Base-by-base conservation (phyloP, 2,113 vertebrate species). In the Nesogale talazaci region DNA sequence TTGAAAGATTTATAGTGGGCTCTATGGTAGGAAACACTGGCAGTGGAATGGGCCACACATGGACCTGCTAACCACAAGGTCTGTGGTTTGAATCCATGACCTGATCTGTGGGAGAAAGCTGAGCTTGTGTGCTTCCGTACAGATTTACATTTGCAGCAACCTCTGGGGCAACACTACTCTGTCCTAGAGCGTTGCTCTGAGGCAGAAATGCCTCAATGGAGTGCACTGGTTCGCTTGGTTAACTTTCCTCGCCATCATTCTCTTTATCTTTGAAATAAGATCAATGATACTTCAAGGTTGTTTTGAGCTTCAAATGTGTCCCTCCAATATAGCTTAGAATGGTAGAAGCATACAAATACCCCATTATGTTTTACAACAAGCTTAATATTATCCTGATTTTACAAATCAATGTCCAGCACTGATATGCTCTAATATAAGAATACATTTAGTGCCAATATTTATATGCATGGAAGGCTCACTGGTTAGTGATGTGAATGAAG, bases 281-380 rank as follows among this genome's bases (percentile, higher is more conserved):
- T 96, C 94, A 92, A 91, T 93, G 90, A 92, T 74, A 76, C 81
- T 93, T 96, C 91, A 94, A 89, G 92, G 91, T 95, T 86, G 74
- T 94, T 94, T 94, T 92, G 86, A 94, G 94, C 80, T 84, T 81
- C 91, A 59, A 70, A 75, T 81, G 56, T n/a, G 14, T 90, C 94
- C 36, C 20, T 38, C 78, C 25, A 9, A 81, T 80, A 81, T 67
- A 91, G 74, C 74, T 25, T 95, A 80, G 92, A 92, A 80, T 93
- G 83, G 93, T 77, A 15, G 76, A 67, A 92, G 86, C 3, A 23
- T 75, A 78, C 36, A 75, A 86, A 88, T 65, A 88, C 86, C 59
- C 76, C 88, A 42, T 81, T 82, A 78, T 86, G 38, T 56, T 93
- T n/a, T 84, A 34, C 8, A 85, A 67, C 52, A 93, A 94, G 46